These are phyloP conservation scores for Drosophila arizonae DNA, from an alignment of 1,140 invertebrate genomes.

Conservation along the genomic window DNA sequence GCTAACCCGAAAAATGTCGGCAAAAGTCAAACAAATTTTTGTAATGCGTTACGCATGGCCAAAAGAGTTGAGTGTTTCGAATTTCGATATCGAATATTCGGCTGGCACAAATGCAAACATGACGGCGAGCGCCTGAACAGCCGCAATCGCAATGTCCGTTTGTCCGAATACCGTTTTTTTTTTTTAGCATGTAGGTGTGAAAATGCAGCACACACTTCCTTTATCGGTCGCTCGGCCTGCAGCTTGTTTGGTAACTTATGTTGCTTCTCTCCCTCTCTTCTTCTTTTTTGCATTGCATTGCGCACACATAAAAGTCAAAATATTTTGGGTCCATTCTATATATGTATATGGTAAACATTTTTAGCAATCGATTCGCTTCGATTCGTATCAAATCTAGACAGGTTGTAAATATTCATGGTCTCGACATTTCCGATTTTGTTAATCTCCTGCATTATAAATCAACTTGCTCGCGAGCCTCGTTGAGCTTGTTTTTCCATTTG, in stretches of 20 bases:
- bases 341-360: slow-evolving; percentile 5
- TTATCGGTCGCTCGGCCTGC: slow-evolving; percentile 34
- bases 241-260: slow-evolving; percentile 34
- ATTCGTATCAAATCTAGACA: slow-evolving; percentile 44
- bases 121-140: slow-evolving; percentile 22
- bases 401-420: slow-evolving; percentile 44
- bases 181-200: slow-evolving; percentile 58
- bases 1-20: slow-evolving; percentile 34
- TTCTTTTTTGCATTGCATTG: slow-evolving; percentile 42
- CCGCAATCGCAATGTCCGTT: slow-evolving; percentile 36
- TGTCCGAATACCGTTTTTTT: slow-evolving; percentile 22
- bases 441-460: slow-evolving; percentile 45
- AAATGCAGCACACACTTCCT: slow-evolving; percentile 54
- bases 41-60: slow-evolving; percentile 24
- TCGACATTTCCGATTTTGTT: slow-evolving; percentile 50
- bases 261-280: slow-evolving; percentile 10
- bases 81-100: slow-evolving; percentile 31
- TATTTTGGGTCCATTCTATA: slow-evolving; percentile 32
- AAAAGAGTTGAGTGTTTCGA: slow-evolving; percentile 31
- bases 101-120: slow-evolving; percentile 48
- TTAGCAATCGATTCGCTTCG: slow-evolving; percentile 27
- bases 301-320: slow-evolving; percentile 51
- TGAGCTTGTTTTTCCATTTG: not conserved
- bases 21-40: slow-evolving; percentile 45
- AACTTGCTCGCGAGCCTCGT: slow-evolving; percentile 15